phyloP scores from a whole-genome alignment of 2,888 invertebrate genomes.

The Mongoloraphidia duomilia region DNA sequence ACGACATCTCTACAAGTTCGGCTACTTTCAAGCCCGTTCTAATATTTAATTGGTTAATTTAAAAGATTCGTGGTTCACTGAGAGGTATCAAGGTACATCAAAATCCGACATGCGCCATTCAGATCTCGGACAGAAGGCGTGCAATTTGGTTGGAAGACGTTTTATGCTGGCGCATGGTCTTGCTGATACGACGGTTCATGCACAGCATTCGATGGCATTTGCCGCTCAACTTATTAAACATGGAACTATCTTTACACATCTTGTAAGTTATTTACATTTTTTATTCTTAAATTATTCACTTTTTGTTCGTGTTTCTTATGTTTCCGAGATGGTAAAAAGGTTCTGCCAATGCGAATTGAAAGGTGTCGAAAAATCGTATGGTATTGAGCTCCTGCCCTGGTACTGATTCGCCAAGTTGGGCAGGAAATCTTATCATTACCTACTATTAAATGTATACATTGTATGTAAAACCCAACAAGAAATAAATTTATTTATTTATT shows the following conservation, averaged over 20 bases:
- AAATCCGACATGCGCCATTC: slow-evolving; percentile 52
- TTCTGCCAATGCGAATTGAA: not conserved
- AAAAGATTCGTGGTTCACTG: slow-evolving; percentile 78
- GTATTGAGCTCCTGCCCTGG: too few species aligned
- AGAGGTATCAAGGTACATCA: slow-evolving; percentile 68
- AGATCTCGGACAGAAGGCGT: slow-evolving; percentile 65
- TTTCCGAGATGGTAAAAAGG: not conserved
- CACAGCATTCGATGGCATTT: slow-evolving; percentile 74
- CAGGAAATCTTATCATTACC: too few species aligned
- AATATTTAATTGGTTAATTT: slow-evolving; percentile 12
- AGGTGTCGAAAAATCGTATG: too few species aligned
- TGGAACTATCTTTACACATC: slow-evolving; percentile 68
- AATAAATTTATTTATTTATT: too few species aligned
- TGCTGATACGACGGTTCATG: slow-evolving; percentile 72
- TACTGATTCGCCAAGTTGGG: too few species aligned
- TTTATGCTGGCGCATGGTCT: slow-evolving; percentile 68
- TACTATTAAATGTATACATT: too few species aligned
- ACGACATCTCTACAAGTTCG: not conserved
- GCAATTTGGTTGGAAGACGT: slow-evolving; percentile 52
- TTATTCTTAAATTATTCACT: not conserved
- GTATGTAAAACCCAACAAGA: too few species aligned
- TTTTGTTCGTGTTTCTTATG: not conserved
- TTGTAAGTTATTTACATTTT: slow-evolving; percentile 39
- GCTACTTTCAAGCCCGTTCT: not conserved
- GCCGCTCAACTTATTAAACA: slow-evolving; percentile 69